Evolutionary conservation across 1,140 invertebrate species (phyloP).

Genomic region (Stenopsyche tienmushanensis): DNA sequence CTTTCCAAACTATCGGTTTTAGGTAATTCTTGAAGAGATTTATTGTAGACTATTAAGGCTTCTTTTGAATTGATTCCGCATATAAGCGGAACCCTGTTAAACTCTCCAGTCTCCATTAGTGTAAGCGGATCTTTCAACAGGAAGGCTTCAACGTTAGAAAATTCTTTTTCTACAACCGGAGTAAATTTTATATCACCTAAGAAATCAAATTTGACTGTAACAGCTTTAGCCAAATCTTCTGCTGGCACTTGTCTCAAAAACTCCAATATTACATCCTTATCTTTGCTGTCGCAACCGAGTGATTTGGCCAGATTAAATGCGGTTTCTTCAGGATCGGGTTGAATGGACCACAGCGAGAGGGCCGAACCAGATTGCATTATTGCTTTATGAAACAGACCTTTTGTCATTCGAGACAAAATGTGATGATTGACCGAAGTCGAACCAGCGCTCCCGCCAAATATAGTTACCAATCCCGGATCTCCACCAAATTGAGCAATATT

Average conservation of each 20-base stretch:
- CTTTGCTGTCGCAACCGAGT: conserved; percentile 10
- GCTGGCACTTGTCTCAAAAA: conserved; percentile 45
- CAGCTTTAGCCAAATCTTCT: conserved; percentile 45
- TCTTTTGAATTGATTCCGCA: conserved; percentile 1
- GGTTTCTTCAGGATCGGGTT: conserved; percentile 55
- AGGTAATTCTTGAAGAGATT: neutral
- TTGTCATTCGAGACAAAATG: conserved; percentile 53
- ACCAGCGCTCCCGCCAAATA: conserved; percentile 60
- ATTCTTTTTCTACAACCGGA: conserved; percentile 46
- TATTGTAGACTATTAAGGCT: conserved; percentile 12
- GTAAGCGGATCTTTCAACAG: conserved; percentile 7
- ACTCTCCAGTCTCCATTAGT: neutral
- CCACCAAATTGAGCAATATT: conserved; percentile 63
- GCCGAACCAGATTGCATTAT: conserved; percentile 61
- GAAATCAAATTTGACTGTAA: conserved; percentile 42
- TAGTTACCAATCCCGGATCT: conserved; percentile 59
- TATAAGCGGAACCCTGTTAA: conserved; percentile 1
- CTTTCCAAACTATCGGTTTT: neutral
- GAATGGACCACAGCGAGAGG: conserved; percentile 61
- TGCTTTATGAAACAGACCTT: conserved; percentile 60
- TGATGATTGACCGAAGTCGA: conserved; percentile 59
- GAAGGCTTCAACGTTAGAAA: conserved; percentile 49
- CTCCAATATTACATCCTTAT: conserved; percentile 44
- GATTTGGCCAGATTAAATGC: conserved; percentile 43
- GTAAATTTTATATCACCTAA: conserved; percentile 49